phyloP scores from a whole-genome alignment of 2,797 vertebrate species.

The Pelobates cultripes region DNA sequence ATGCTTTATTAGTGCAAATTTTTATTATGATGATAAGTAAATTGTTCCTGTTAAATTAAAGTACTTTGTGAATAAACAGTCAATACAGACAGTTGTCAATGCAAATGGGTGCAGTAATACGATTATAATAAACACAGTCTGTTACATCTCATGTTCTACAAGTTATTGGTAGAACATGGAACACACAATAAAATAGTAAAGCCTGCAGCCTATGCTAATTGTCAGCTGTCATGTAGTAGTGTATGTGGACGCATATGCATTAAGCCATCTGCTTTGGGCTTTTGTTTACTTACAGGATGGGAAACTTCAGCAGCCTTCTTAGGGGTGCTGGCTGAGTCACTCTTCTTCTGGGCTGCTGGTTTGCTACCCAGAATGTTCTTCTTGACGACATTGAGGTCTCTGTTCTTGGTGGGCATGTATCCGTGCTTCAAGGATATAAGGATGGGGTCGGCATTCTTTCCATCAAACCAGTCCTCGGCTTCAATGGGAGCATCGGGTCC shows the following conservation, averaged over 20 bases:
- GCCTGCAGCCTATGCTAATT: too few relatives aligned
- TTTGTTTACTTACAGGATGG: conserved; percentile 74
- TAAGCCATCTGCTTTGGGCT: not conserved
- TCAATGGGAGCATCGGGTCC: conserved; percentile 90
- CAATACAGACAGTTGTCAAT: too few relatives aligned
- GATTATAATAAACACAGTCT: too few relatives aligned
- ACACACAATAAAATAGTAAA: too few relatives aligned
- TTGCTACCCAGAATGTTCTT: conserved; percentile 94
- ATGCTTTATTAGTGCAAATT: too few relatives aligned
- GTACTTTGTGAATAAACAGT: too few relatives aligned
- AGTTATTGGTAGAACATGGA: too few relatives aligned
- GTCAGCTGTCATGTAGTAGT: too few relatives aligned
- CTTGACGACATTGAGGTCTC: conserved; percentile 93
- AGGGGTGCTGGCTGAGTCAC: conserved; percentile 77
- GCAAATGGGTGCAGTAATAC: too few relatives aligned
- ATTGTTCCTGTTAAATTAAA: too few relatives aligned
- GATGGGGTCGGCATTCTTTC: conserved; percentile 89
- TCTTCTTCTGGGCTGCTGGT: conserved; percentile 78
- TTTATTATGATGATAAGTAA: too few relatives aligned
- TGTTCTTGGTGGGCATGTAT: conserved; percentile 89
- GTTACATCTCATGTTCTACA: too few relatives aligned
- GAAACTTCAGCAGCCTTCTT: conserved; percentile 78
- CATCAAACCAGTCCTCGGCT: conserved; percentile 95
- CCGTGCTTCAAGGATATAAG: conserved; percentile 94
- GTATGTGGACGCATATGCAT: not conserved